A percentile compares a stretch with the other conserved stretches of the same genome.
phyloP scores from a whole-genome alignment of 92 coral and sea anemone genomes.

The Zoanthus sansibaricus region DNA sequence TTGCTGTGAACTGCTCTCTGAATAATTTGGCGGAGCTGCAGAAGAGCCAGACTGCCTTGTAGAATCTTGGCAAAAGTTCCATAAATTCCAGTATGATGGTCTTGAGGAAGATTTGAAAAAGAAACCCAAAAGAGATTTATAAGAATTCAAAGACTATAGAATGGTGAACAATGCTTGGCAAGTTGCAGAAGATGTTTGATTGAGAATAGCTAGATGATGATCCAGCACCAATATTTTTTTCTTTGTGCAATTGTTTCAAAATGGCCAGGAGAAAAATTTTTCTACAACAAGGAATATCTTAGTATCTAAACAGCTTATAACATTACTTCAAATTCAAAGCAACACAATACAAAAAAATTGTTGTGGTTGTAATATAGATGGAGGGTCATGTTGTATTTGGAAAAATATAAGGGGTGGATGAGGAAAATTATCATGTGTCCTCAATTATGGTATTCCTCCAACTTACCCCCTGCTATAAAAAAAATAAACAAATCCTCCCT shows the following conservation, averaged over 20 bases:
- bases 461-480: too few species aligned
- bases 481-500: too few species aligned
- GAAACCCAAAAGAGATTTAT: not conserved
- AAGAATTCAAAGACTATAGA: not conserved
- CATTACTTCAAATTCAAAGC: not conserved
- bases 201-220: not conserved
- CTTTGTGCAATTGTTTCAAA: conserved; percentile 35
- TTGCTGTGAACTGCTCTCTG: too few species aligned
- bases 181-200: conserved; percentile 3
- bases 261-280: conserved; percentile 43
- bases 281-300: conserved; percentile 51
- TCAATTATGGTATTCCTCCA: too few species aligned
- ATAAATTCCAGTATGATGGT: not conserved
- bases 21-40: not conserved
- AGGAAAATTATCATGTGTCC: too few species aligned
- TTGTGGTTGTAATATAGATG: too few species aligned
- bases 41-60: conserved; percentile 9
- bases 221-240: conserved; percentile 11
- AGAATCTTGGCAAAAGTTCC: conserved; percentile 6
- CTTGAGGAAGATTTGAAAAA: not conserved
- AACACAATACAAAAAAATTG: too few species aligned
- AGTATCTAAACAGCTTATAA: conserved; percentile 27
- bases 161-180: conserved; percentile 11
- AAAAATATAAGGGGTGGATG: too few species aligned
- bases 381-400: too few species aligned